phyloP scores from a whole-genome alignment of 2,888 invertebrate genomes.

The Atrina japonica region DNA sequence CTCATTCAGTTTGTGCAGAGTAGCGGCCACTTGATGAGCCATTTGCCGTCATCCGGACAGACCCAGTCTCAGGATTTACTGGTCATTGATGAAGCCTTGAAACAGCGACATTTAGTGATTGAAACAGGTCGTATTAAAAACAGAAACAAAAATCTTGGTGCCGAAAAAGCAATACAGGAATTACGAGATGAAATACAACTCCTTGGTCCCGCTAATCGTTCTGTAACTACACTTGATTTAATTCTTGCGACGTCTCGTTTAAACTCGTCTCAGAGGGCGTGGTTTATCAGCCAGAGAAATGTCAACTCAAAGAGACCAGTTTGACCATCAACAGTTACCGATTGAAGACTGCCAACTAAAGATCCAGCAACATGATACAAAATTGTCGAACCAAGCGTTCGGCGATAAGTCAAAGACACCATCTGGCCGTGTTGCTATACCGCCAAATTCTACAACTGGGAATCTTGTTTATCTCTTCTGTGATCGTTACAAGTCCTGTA shows the following conservation, averaged over 20 bases:
- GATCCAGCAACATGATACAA: not conserved
- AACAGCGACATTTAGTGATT: too few species aligned
- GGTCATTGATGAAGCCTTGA: slow-evolving; percentile 40
- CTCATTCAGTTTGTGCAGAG: slow-evolving; percentile 39
- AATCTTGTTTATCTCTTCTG: slow-evolving; percentile 1
- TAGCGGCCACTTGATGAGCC: slow-evolving; percentile 51
- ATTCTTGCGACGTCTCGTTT: not conserved
- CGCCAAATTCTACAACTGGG: not conserved
- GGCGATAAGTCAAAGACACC: slow-evolving; percentile 5
- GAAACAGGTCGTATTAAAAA: slow-evolving; percentile 50
- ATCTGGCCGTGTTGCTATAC: not conserved
- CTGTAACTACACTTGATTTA: too few species aligned
- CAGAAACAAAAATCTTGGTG: slow-evolving; percentile 58
- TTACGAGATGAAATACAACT: slow-evolving; percentile 40
- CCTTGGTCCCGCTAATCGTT: too few species aligned
- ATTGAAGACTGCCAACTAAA: not conserved
- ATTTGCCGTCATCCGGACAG: slow-evolving; percentile 49
- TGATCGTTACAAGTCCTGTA: not conserved
- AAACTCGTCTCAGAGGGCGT: slow-evolving; percentile 1
- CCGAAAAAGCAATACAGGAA: slow-evolving; percentile 62
- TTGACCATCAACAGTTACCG: not conserved
- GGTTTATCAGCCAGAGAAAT: slow-evolving; percentile 21
- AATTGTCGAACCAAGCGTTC: not conserved
- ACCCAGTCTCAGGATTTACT: too few species aligned
- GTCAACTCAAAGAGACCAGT: slow-evolving; percentile 20